phyloP scores from a whole-genome alignment of 2,888 invertebrate species.

The Pollenia griseotomentosa region DNA sequence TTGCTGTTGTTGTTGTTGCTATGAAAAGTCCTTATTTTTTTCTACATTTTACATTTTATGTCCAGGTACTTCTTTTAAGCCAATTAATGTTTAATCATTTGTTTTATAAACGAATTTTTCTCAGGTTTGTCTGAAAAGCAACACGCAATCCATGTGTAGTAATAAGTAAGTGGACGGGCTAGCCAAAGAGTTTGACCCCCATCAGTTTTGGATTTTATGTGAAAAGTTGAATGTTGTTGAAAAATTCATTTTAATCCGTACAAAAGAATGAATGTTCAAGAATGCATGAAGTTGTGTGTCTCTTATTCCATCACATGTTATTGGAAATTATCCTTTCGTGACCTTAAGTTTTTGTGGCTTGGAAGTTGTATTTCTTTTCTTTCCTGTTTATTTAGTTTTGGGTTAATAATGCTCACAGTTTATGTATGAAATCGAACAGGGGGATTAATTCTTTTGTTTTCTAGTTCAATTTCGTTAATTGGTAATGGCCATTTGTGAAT shows the following conservation, averaged over 20 bases:
- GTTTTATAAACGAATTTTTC: conserved; percentile 62
- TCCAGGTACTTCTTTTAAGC: conserved; percentile 53
- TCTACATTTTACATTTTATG: conserved; percentile 17
- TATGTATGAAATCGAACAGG: conserved; percentile 7
- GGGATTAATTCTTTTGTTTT: conserved; percentile 56
- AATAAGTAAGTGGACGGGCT: not conserved
- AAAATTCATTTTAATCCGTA: conserved; percentile 49
- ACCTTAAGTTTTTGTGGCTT: conserved; percentile 70
- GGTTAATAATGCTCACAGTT: conserved; percentile 44
- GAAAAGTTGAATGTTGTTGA: conserved; percentile 58
- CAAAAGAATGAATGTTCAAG: conserved; percentile 23
- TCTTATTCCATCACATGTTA: conserved; percentile 66
- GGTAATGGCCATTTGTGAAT: conserved; percentile 68
- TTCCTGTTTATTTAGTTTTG: not conserved
- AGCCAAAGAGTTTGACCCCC: conserved; percentile 49
- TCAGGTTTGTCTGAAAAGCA: conserved; percentile 54
- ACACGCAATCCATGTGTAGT: conserved; percentile 51
- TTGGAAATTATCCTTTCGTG: conserved; percentile 75
- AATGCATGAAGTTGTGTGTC: conserved; percentile 19
- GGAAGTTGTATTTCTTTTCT: conserved; percentile 18
- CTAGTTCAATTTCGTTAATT: conserved; percentile 71
- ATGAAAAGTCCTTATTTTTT: conserved; percentile 34
- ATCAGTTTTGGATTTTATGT: conserved; percentile 53
- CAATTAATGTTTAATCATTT: conserved; percentile 70
- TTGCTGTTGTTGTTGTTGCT: conserved; percentile 33